Percentiles rank a stretch among this genome's conserved stretches.
phyloP scores from a whole-genome alignment of 2,888 invertebrate genomes.

The Parascotia fuliginaria region DNA sequence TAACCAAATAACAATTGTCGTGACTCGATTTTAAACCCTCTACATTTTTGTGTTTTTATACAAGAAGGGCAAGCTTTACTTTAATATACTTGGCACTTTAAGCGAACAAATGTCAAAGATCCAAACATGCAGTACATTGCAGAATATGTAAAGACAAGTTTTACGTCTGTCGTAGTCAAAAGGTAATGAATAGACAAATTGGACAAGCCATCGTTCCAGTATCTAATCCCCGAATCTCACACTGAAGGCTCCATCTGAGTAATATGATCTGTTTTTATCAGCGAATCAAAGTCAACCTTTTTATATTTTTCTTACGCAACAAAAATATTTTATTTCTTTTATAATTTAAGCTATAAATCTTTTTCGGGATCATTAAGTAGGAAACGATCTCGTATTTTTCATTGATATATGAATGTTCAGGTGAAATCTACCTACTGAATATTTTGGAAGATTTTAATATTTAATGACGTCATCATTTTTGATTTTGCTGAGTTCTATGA shows the following conservation, averaged over 20 bases:
- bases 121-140: background rate
- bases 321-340: slow-evolving; percentile 39
- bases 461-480: no score
- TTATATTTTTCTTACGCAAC: slow-evolving; percentile 41
- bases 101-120: no score
- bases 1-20: no score
- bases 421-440: background rate
- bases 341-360: slow-evolving; percentile 37
- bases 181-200: slow-evolving; percentile 17
- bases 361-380: slow-evolving; percentile 35
- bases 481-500: no score
- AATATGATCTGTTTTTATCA: slow-evolving; percentile 47
- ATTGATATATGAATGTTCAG: background rate
- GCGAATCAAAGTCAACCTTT: slow-evolving; percentile 36
- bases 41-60: no score
- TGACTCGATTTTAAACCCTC: no score
- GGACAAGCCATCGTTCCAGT: slow-evolving; percentile 1
- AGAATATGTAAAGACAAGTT: background rate
- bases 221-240: slow-evolving; percentile 14
- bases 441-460: no score
- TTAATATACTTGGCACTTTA: no score
- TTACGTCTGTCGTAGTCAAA: background rate
- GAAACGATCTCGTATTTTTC: background rate
- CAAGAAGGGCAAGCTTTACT: no score
- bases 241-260: slow-evolving; percentile 26